phyloP scores from a whole-genome alignment of 2,797 vertebrate species.

The Neoniphon sammara region DNA sequence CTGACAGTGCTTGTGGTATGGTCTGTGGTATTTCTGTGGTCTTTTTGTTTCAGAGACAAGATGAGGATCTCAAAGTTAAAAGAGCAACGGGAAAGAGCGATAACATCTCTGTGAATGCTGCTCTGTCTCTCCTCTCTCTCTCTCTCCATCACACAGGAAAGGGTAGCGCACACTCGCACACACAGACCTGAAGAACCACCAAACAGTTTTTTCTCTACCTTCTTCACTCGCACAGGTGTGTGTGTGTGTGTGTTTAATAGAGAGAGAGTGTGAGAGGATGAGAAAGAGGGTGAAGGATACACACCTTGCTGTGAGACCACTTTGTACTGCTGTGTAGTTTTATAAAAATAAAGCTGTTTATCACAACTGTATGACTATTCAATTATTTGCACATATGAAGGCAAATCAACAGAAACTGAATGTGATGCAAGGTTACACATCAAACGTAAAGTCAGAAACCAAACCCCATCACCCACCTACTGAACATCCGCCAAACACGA shows the following conservation, averaged over 20 bases:
- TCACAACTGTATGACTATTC: background rate
- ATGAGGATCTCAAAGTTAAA: conserved; percentile 79
- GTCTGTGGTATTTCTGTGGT: conserved; percentile 83
- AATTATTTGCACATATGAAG: conserved; percentile 4
- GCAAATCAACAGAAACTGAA: conserved; percentile 59
- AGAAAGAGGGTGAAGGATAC: background rate
- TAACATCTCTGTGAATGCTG: conserved; percentile 61
- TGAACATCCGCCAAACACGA: conserved; percentile 65
- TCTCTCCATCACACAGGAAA: conserved; percentile 78
- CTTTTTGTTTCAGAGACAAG: conserved; percentile 81
- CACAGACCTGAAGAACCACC: conserved; percentile 59
- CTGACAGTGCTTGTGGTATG: conserved; percentile 74
- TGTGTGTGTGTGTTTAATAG: conserved; percentile 4
- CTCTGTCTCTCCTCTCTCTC: conserved; percentile 45
- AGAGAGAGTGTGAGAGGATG: background rate
- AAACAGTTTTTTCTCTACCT: conserved; percentile 30
- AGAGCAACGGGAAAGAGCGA: conserved; percentile 58
- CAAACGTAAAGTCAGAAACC: conserved; percentile 59
- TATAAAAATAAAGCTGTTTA: background rate
- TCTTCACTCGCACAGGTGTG: conserved; percentile 64
- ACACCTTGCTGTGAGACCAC: conserved; percentile 10
- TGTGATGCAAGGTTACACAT: conserved; percentile 61
- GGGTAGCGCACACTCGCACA: conserved; percentile 47
- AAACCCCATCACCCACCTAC: conserved; percentile 64
- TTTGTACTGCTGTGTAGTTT: conserved; percentile 2